These are phyloP conservation scores for Galemys pyrenaicus DNA, from an alignment of 2,113 vertebrate species.

Conservation along the genomic window DNA sequence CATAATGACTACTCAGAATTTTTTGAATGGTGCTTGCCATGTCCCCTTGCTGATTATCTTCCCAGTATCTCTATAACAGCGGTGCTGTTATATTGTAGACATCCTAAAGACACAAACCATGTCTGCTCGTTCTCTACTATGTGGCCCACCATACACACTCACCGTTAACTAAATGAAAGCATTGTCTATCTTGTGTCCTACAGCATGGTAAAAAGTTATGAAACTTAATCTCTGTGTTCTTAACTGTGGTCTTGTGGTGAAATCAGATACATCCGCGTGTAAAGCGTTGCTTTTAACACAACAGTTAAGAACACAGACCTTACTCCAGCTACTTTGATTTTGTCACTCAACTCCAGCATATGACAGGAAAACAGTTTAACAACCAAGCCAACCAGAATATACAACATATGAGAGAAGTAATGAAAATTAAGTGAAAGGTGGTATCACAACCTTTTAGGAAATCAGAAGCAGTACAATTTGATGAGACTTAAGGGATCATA, in stretches of 20 bases:
- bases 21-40: neutral
- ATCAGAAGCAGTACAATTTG: neutral
- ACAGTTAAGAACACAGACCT: neutral
- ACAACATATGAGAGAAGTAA: neutral
- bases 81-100: neutral
- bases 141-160: neutral
- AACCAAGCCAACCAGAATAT: neutral
- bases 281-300: neutral
- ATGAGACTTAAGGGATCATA: neutral
- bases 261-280: neutral
- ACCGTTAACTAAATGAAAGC: neutral
- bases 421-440: neutral
- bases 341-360: neutral
- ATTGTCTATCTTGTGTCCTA: neutral
- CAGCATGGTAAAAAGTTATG: neutral
- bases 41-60: neutral
- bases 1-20: neutral
- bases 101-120: neutral
- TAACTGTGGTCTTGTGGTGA: neutral
- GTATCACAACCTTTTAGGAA: neutral
- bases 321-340: neutral
- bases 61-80: neutral
- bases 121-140: neutral
- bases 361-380: neutral
- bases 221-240: neutral